A percentile compares a stretch with the other conserved stretches of the same genome.
These are phyloP conservation scores for Sebastes iracundus DNA, from an alignment of 2,797 vertebrate species.

Conservation along the genomic window DNA sequence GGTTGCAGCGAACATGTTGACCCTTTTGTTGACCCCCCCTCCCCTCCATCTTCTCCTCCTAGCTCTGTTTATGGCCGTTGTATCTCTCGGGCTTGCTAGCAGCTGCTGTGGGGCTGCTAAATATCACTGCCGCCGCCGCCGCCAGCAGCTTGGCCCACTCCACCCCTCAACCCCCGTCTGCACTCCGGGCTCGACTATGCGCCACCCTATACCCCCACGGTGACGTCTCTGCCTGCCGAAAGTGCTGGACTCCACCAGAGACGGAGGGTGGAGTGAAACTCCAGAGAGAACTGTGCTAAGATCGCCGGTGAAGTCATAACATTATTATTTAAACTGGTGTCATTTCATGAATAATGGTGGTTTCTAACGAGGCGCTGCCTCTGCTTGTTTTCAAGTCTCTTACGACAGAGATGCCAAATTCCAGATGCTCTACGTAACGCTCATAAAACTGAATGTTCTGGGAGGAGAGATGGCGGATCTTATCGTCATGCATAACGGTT, in stretches of 20 bases:
- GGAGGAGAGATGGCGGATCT: neutral
- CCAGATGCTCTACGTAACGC: slow-evolving; percentile 39
- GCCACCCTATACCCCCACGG: slow-evolving; percentile 50
- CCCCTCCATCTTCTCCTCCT: slow-evolving; percentile 4
- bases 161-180: slow-evolving; percentile 14
- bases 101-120: slow-evolving; percentile 77
- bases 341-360: slow-evolving; percentile 30
- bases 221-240: slow-evolving; percentile 45
- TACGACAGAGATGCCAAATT: slow-evolving; percentile 36
- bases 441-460: slow-evolving; percentile 5
- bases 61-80: slow-evolving; percentile 39
- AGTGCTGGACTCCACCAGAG: slow-evolving; percentile 41
- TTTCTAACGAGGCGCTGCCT: neutral
- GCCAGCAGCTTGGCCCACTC: slow-evolving; percentile 22
- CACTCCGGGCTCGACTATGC: slow-evolving; percentile 26
- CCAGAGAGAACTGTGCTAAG: slow-evolving; percentile 11
- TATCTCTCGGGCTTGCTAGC: slow-evolving; percentile 38
- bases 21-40: neutral
- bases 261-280: neutral
- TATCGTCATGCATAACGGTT: neutral
- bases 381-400: slow-evolving; percentile 5
- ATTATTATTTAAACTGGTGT: slow-evolving; percentile 20
- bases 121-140: slow-evolving; percentile 57
- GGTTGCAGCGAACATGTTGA: neutral
- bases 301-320: slow-evolving; percentile 44